These are phyloP conservation scores for Poeciliopsis prolifica DNA, from an alignment of 2,113 vertebrate genomes.

Conservation along the genomic window DNA sequence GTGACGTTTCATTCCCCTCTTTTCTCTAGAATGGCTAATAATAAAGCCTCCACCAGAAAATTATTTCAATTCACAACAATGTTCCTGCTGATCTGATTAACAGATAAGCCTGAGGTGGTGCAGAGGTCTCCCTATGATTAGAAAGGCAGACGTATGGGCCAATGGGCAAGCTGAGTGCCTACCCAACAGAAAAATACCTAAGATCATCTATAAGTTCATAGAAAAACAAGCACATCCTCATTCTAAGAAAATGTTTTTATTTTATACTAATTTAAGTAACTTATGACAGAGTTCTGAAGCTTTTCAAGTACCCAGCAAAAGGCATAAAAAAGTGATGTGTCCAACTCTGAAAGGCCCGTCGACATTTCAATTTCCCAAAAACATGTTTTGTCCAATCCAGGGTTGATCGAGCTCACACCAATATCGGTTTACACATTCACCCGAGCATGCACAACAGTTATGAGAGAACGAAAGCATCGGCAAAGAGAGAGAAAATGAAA, in stretches of 20 bases:
- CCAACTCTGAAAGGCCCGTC: conserved; percentile 71
- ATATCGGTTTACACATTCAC: conserved; percentile 87
- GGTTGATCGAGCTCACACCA: conserved; percentile 91
- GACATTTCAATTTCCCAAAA: conserved; percentile 91
- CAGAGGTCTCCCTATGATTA: conserved; percentile 32
- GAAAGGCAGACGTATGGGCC: conserved; percentile 26
- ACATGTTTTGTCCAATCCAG: conserved; percentile 89
- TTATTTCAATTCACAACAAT: conserved; percentile 33
- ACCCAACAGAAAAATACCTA: conserved; percentile 29
- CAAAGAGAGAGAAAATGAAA: conserved; percentile 38
- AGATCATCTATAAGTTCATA: not conserved
- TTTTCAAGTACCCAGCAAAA: not conserved
- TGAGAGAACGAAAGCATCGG: conserved; percentile 46
- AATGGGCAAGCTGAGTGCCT: conserved; percentile 23
- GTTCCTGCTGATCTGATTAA: conserved; percentile 46
- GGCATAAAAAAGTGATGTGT: conserved; percentile 13
- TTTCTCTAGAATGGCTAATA: not conserved
- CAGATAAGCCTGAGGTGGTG: conserved; percentile 33
- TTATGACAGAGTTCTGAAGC: conserved; percentile 1
- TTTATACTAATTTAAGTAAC: conserved; percentile 31
- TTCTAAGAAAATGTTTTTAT: conserved; percentile 5
- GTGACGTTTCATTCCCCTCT: not conserved
- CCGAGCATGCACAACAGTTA: conserved; percentile 56
- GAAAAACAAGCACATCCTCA: conserved; percentile 8
- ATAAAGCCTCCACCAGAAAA: conserved; percentile 5